Base-by-base conservation (phyloP, 2,888 invertebrate species). In the Sinopyrophorus schimmeli region DNA sequence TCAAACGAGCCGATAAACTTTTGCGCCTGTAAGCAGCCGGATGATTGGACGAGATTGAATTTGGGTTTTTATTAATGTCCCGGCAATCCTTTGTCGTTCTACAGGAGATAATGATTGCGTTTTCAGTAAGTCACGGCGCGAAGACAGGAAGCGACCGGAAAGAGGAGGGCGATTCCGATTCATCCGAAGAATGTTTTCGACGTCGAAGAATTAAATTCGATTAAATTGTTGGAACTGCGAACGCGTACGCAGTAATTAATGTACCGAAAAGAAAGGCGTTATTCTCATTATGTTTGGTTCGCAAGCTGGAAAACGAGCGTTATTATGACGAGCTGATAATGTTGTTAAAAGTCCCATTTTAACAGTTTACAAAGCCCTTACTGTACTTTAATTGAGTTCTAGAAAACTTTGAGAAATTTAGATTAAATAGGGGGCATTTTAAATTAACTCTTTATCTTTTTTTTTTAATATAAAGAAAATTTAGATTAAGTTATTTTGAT, bases 1-100 rank as follows among this genome's bases (percentile, higher is more conserved):
- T 67, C 66, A 65, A 65, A 64, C 63, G 63, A 60, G 54, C 61
- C 61, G 64, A 61, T 64, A 61, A 66, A 67, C 62, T 64, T 65
- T 57, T 57, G 54, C 61, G 58, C 60, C 58, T 57, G 58, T 59
- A 62, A 65, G 62, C 61, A 57, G 54, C 60, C 56, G 59, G 59
- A 63, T 64, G 65, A 65, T 65, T 66, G 63, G 61, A 63, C 48
- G 59, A 60, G 63, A 66, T 65, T 63, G 63, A 64, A 63, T 63
- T 64, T 54, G 54, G 58, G 54, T 64, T 65, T 63, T 65, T 64
- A 62, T 64, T 63, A 63, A 63, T 59, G 61, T 57, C 58, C 52
- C 46, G 34, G 46, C 44, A 32, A 37, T 41, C 26, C 52, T 47
- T 57, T 47, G 52, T 59, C 57, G 59, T 53, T 52, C 52, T 28